Evolutionary conservation across 1,140 invertebrate species (phyloP).

Genomic region (Drosophila pruinosa): DNA sequence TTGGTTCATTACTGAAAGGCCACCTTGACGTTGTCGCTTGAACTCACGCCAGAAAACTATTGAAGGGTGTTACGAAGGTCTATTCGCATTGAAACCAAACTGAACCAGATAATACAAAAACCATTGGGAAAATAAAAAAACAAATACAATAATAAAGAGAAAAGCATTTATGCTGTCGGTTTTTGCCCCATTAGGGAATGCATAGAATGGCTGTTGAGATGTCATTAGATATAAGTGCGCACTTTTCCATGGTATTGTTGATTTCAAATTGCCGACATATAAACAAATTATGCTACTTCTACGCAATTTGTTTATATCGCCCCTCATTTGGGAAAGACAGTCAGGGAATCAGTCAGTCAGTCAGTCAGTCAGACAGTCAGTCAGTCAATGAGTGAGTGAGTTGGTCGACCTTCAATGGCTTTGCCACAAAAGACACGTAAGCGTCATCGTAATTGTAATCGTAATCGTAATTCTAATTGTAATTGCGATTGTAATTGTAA

Average conservation of each 20-base stretch:
- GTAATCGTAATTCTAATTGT: constrained; percentile 17
- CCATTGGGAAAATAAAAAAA: no score
- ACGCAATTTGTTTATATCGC: constrained; percentile 19
- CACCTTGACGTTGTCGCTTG: constrained; percentile 79
- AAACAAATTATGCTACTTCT: constrained; percentile 25
- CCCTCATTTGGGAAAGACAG: background rate
- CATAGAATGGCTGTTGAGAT: background rate
- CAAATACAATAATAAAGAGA: no score
- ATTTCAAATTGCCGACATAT: constrained; percentile 29
- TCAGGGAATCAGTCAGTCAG: background rate
- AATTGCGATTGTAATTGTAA: constrained; percentile 15
- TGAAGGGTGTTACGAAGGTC: constrained; percentile 72
- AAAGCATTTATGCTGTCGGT: background rate
- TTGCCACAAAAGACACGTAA: constrained; percentile 1
- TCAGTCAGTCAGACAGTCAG: background rate
- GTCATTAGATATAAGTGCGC: constrained; percentile 29
- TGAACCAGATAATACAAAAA: background rate
- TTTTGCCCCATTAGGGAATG: background rate
- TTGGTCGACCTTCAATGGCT: constrained; percentile 7
- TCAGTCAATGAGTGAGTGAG: background rate
- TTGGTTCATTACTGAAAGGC: constrained; percentile 72
- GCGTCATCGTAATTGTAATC: constrained; percentile 15
- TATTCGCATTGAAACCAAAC: background rate
- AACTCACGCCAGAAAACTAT: constrained; percentile 73
- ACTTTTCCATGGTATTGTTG: constrained; percentile 28